Conservation (phyloP, 2,797 vertebrate genomes). For the Chelon labrosus region DNA sequence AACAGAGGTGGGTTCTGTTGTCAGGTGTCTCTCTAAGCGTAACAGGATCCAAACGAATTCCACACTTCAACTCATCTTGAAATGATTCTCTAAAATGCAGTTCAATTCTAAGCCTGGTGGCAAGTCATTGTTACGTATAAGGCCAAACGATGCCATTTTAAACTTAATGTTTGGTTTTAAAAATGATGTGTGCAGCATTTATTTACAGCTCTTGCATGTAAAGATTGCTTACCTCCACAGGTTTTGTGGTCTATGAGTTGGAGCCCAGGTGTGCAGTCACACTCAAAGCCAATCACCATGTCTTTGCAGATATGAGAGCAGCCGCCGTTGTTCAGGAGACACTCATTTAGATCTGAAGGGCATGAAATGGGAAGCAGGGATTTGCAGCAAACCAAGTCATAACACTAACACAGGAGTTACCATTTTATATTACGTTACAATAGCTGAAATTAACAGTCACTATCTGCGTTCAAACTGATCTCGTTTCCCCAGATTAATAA, state of each 20-base stretch:
- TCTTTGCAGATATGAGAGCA: conserved; percentile 98
- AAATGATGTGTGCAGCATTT: too few species aligned
- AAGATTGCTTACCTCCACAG: conserved; percentile 89
- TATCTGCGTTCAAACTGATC: background rate
- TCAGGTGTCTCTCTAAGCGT: too few species aligned
- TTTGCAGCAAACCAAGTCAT: background rate
- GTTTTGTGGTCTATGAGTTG: conserved; percentile 95
- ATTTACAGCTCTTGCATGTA: too few species aligned
- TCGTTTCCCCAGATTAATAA: too few species aligned
- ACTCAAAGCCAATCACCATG: conserved; percentile 92
- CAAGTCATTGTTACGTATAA: too few species aligned
- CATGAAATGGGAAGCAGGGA: background rate
- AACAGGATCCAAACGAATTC: too few species aligned
- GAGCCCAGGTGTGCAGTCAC: conserved; percentile 95
- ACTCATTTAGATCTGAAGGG: conserved; percentile 91
- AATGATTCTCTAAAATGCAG: too few species aligned
- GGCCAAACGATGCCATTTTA: too few species aligned
- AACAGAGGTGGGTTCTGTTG: too few species aligned
- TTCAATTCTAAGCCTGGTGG: too few species aligned
- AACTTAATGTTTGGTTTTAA: too few species aligned
- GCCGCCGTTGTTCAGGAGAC: conserved; percentile 94
- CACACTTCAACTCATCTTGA: too few species aligned
- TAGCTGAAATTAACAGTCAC: background rate
- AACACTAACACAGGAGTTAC: background rate
- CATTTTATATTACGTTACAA: background rate